Evolutionary conservation across 2,888 invertebrate genomes (phyloP).

Genomic region (Dermolepida albohirtum): DNA sequence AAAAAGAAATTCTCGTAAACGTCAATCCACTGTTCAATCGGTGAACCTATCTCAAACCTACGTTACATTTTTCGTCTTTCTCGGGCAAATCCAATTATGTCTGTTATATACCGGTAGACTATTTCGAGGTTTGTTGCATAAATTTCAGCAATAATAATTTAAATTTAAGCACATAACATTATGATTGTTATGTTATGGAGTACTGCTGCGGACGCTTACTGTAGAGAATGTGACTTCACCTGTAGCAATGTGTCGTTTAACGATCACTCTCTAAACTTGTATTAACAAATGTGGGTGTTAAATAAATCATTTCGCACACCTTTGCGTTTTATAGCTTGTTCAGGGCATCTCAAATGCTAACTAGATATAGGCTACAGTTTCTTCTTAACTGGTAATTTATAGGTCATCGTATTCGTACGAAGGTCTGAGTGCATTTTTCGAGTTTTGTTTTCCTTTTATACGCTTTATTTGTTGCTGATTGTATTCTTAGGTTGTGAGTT

Average conservation of each 20-base stretch:
- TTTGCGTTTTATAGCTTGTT: slow-evolving; percentile 58
- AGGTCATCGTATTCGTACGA: slow-evolving; percentile 41
- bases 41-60: slow-evolving; percentile 49
- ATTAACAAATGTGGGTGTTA: slow-evolving; percentile 60
- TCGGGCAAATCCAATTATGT: slow-evolving; percentile 18
- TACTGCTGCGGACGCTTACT: slow-evolving; percentile 48
- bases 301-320: slow-evolving; percentile 60
- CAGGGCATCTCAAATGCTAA: slow-evolving; percentile 54
- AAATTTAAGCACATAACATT: slow-evolving; percentile 61
- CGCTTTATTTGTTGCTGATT: slow-evolving; percentile 21
- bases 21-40: slow-evolving; percentile 57
- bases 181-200: slow-evolving; percentile 59
- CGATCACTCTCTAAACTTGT: slow-evolving; percentile 53
- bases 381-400: slow-evolving; percentile 43
- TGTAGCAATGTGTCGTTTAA: slow-evolving; percentile 42
- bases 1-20: slow-evolving; percentile 61
- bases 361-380: slow-evolving; percentile 49
- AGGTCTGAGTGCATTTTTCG: slow-evolving; percentile 30
- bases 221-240: slow-evolving; percentile 50
- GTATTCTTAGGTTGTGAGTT: not conserved
- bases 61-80: slow-evolving; percentile 44
- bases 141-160: slow-evolving; percentile 60
- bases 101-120: slow-evolving; percentile 11
- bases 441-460: slow-evolving; percentile 14
- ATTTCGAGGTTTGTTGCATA: slow-evolving; percentile 47